phyloP scores from a whole-genome alignment of 2,113 vertebrate genomes.

The Passer domesticus region DNA sequence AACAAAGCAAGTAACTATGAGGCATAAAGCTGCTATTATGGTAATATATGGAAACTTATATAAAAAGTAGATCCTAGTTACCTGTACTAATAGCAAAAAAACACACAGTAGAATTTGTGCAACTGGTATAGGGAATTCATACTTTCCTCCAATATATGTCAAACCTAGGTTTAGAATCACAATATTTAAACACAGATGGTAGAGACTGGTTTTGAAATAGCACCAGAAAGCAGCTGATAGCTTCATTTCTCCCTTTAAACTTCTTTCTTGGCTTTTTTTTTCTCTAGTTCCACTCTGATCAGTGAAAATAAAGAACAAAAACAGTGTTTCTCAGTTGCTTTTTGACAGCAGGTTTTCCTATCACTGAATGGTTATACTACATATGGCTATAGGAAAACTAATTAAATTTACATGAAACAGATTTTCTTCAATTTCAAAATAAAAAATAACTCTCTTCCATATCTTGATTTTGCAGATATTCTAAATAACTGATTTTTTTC shows the following conservation, averaged over 20 bases:
- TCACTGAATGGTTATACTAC: background rate
- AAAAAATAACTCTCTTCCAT: background rate
- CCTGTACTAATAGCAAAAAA: constrained; percentile 39
- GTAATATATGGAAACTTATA: constrained; percentile 59
- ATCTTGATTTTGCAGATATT: background rate
- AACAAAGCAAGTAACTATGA: constrained; percentile 69
- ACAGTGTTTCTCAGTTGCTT: background rate
- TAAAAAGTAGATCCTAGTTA: constrained; percentile 25
- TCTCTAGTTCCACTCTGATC: background rate
- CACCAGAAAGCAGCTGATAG: background rate
- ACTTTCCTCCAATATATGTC: constrained; percentile 1
- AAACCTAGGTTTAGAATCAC: constrained; percentile 7
- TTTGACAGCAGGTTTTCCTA: background rate
- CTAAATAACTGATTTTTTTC: background rate
- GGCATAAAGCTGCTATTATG: constrained; percentile 63
- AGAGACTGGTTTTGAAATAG: background rate
- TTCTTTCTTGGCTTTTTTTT: background rate
- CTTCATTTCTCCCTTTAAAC: background rate
- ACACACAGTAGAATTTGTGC: constrained; percentile 10
- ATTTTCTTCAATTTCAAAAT: background rate
- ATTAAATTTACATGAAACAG: background rate
- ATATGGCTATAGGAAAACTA: background rate
- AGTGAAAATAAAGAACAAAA: background rate
- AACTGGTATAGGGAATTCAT: background rate
- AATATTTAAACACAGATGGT: background rate